Evolutionary conservation across 2,797 vertebrate genomes (phyloP), one percentile per base, ranked within the genome.

Genomic region (Thripadectes ignobilis): DNA sequence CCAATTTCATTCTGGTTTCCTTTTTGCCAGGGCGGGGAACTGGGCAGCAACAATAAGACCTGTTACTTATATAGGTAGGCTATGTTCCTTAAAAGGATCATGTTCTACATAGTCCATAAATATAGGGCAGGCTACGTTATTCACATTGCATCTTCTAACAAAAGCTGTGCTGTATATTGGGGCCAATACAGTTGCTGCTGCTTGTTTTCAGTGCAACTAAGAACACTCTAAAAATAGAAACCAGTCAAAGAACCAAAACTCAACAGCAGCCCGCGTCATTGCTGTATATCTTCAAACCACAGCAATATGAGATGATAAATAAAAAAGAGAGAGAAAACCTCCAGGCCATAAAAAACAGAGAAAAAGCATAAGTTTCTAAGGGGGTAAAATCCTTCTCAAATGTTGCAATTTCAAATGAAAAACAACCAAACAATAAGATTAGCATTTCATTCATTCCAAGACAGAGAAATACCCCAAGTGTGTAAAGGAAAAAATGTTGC

Each of bases 191-290:
- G 52, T 43, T 89, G 58, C 72, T 92, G 65, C 62, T 88, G 62
- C 75, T 84, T 85, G 34, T 54, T 93, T 92, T 43, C 87, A 88
- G 68, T 49, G 75, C 46, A 63, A 54, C 71, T 93, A 55, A 68
- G 91, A 96, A 14, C 57, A 51, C 3, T 29, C 92, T 93, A 94
- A 93, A 97, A 96, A 95, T 94, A 96, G 95, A 92, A 97, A 96
- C 45, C 16, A 78, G 61, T 63, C 61, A 93, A 92, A 93, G 71
- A 75, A 85, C 45, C 59, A 72, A 93, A 94, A 48, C 68, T 75
- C 92, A 95, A 43, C 66, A 85, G 82, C 86, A 93, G 58, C 81
- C 54, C 96, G 52, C 67, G 63, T 96, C 89, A 85, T 39, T 92
- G 65, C 91, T 94, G 22, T 83, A 2, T 80, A 34, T 91, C 89